Percentiles rank a stretch among this genome's conserved stretches.
These are phyloP conservation scores for Drosophila busckii DNA, from an alignment of 1,140 invertebrate genomes.

Conservation along the genomic window DNA sequence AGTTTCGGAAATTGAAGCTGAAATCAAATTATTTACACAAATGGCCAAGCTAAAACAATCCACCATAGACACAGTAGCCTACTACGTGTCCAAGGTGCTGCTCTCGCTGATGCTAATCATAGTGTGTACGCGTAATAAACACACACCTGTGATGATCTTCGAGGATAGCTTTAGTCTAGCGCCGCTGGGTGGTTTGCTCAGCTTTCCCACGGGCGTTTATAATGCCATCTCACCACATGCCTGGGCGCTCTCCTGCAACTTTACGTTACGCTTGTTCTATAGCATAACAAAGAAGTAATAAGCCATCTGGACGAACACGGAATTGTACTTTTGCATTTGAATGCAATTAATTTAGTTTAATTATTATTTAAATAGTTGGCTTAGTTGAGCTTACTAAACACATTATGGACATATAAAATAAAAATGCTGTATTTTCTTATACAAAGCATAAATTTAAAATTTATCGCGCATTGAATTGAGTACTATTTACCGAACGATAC, in stretches of 20 bases:
- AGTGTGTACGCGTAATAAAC: conserved; percentile 54
- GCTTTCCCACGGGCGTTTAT: conserved; percentile 64
- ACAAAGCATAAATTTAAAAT: neutral
- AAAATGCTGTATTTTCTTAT: conserved; percentile 38
- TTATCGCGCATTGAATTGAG: too few species aligned
- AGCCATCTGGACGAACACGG: conserved; percentile 26
- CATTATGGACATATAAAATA: conserved; percentile 4
- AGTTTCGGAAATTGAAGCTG: conserved; percentile 36
- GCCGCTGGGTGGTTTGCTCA: conserved; percentile 56
- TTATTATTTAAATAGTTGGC: conserved; percentile 27
- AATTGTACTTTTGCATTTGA: conserved; percentile 2
- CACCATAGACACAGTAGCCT: conserved; percentile 48
- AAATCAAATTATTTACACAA: conserved; percentile 30
- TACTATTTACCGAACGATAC: too few species aligned
- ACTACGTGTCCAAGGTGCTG: conserved; percentile 52
- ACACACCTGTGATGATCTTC: conserved; percentile 56
- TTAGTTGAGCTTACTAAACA: conserved; percentile 40
- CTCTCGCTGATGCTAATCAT: conserved; percentile 45
- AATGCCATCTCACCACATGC: conserved; percentile 67
- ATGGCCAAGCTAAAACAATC: conserved; percentile 39
- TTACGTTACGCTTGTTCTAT: conserved; percentile 55
- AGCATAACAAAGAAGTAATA: conserved; percentile 38
- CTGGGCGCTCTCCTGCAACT: conserved; percentile 70
- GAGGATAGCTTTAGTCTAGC: conserved; percentile 51
- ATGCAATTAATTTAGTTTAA: conserved; percentile 21